A percentile compares a stretch with the other conserved stretches of the same genome.
Evolutionary conservation across 2,888 invertebrate genomes (phyloP).

Genomic region (Thymelicus lineola): DNA sequence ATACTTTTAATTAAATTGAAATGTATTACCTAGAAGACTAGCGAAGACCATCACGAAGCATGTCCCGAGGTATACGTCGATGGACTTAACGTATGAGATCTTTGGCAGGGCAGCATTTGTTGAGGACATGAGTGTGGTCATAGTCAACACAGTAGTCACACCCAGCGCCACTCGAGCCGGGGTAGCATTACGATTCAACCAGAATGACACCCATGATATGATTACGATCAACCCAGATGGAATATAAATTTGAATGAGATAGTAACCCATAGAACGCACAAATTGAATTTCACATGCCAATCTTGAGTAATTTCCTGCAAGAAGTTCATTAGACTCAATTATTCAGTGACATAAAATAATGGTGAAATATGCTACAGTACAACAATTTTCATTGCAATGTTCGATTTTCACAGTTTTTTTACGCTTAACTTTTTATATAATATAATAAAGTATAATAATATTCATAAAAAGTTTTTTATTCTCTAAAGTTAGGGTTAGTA

Average conservation of each 20-base stretch:
- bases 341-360: slow-evolving; percentile 8
- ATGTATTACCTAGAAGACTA: slow-evolving; percentile 93
- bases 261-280: slow-evolving; percentile 99
- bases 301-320: slow-evolving; percentile 97
- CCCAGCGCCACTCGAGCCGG: slow-evolving; percentile 97
- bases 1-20: slow-evolving; percentile 47
- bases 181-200: slow-evolving; percentile 97
- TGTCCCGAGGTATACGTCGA: slow-evolving; percentile 98
- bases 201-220: slow-evolving; percentile 98
- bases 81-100: slow-evolving; percentile 98
- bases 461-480: background rate
- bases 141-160: slow-evolving; percentile 98
- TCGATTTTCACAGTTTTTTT: background rate
- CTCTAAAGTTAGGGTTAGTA: slow-evolving; percentile 18
- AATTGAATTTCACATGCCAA: slow-evolving; percentile 98
- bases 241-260: slow-evolving; percentile 99
- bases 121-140: slow-evolving; percentile 99
- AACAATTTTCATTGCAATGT: background rate
- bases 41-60: slow-evolving; percentile 99
- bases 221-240: slow-evolving; percentile 98
- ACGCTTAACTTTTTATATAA: no score
- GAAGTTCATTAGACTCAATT: slow-evolving; percentile 26
- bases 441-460: no score
- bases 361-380: background rate
- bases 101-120: slow-evolving; percentile 98